Percentiles rank a stretch among this genome's conserved stretches.
Conservation (phyloP, 2,797 vertebrate genomes). For the Lepilemur ruficaudatus region DNA sequence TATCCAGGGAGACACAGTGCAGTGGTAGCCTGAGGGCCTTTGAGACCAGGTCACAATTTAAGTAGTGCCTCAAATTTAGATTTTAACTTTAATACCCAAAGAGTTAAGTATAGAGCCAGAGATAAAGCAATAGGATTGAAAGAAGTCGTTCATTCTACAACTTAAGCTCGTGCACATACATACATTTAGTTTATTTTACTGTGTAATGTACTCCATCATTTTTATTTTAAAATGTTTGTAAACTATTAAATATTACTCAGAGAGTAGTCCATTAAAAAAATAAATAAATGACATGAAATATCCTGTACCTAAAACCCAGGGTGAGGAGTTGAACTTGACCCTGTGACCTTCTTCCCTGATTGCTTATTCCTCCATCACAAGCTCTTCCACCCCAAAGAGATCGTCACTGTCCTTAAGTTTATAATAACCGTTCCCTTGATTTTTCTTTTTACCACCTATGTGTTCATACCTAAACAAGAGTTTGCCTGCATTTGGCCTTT, state of each 20-base stretch:
- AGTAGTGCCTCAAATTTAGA: neutral
- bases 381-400: neutral
- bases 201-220: neutral
- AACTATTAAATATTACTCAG: neutral
- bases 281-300: neutral
- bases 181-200: neutral
- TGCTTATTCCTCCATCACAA: neutral
- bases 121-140: neutral
- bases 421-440: neutral
- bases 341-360: neutral
- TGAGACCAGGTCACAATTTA: neutral
- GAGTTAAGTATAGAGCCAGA: neutral
- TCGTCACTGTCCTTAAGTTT: neutral
- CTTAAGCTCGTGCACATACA: neutral
- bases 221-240: neutral
- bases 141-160: neutral
- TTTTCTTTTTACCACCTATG: neutral
- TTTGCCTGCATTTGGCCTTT: neutral
- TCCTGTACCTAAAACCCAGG: neutral
- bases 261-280: neutral
- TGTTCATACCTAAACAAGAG: neutral
- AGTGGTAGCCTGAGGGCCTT: neutral
- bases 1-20: neutral
- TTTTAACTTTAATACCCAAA: neutral
- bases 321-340: neutral